These are phyloP conservation scores for Antheraea mylitta DNA, from an alignment of 1,140 invertebrate species.

Conservation along the genomic window DNA sequence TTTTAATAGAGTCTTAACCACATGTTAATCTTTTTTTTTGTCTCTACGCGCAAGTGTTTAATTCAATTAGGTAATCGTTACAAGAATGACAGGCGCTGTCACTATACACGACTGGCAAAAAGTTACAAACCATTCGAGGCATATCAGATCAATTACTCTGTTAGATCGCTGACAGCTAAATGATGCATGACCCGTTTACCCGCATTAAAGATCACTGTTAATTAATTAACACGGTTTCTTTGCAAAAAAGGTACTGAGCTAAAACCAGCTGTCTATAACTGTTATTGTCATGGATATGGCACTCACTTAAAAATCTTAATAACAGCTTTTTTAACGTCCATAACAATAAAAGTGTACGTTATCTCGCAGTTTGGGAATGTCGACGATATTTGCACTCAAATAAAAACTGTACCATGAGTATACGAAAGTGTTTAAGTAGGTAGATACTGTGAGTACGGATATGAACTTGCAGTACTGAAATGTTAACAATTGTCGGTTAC, in stretches of 20 bases:
- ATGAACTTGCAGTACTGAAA: conserved; percentile 12
- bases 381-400: conserved; percentile 13
- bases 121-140: conserved; percentile 31
- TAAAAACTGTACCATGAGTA: conserved; percentile 16
- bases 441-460: not conserved
- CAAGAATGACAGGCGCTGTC: conserved; percentile 53
- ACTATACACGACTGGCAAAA: conserved; percentile 47
- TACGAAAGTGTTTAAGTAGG: not conserved
- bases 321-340: conserved; percentile 19
- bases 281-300: conserved; percentile 37
- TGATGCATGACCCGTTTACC: conserved; percentile 54
- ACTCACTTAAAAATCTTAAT: conserved; percentile 21
- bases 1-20: conserved; percentile 15
- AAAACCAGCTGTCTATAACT: conserved; percentile 19
- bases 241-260: conserved; percentile 28
- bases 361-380: conserved; percentile 13
- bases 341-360: conserved; percentile 23
- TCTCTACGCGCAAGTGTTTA: conserved; percentile 44
- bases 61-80: conserved; percentile 60
- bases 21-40: conserved; percentile 24
- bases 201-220: conserved; percentile 45
- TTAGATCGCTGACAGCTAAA: conserved; percentile 36
- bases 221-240: conserved; percentile 66
- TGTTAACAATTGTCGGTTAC: conserved; percentile 1
- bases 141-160: conserved; percentile 24